Conservation (phyloP, 2,113 vertebrate species). For the Crotalus tigris region DNA sequence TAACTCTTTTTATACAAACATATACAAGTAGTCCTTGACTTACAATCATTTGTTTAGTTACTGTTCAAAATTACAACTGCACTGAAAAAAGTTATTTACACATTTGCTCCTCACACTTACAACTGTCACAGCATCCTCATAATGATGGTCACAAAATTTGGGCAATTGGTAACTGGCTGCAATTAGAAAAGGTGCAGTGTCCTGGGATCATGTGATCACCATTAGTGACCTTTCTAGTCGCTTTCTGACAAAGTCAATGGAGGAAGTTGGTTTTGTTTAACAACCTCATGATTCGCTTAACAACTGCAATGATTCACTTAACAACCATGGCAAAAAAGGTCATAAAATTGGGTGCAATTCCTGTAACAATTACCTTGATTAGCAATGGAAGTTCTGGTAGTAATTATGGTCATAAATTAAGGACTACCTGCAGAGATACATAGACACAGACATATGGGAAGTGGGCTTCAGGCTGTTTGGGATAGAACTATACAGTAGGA, state of each 20-base stretch:
- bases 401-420: background rate
- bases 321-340: background rate
- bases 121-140: background rate
- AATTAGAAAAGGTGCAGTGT: background rate
- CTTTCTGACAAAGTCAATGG: background rate
- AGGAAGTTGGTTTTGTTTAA: background rate
- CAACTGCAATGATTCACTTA: background rate
- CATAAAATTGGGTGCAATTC: background rate
- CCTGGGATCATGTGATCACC: background rate
- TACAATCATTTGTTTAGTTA: background rate
- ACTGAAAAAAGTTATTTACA: background rate
- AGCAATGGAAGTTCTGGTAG: background rate
- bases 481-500: background rate
- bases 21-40: background rate
- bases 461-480: background rate
- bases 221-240: too few relatives aligned
- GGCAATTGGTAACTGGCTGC: background rate
- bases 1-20: background rate
- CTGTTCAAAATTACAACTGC: background rate
- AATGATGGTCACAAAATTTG: background rate
- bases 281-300: background rate
- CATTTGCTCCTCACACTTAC: background rate
- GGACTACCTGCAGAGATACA: background rate
- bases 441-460: background rate
- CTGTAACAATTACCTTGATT: background rate